Evolutionary conservation across 2,888 invertebrate species (phyloP).

Genomic region (Cataglyphis albicans): DNA sequence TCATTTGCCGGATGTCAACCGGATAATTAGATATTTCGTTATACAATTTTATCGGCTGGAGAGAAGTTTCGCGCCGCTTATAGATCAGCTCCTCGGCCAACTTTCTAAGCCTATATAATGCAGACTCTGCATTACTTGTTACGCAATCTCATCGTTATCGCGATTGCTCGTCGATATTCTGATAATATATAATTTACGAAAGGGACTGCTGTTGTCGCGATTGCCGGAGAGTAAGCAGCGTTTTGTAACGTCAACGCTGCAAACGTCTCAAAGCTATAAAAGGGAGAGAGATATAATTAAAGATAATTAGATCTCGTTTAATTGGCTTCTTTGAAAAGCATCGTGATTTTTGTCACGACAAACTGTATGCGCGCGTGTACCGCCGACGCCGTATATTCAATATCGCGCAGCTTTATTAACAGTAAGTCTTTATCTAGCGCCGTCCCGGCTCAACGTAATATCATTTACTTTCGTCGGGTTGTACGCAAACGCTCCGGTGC

Average conservation of each 20-base stretch:
- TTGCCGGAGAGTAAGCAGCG: conserved; percentile 11
- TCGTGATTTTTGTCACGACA: conserved; percentile 39
- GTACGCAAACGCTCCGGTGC: background rate
- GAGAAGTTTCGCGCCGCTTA: background rate
- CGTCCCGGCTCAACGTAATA: background rate
- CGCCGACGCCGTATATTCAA: conserved; percentile 6
- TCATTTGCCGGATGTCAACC: conserved; percentile 33
- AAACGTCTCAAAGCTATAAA: conserved; percentile 54
- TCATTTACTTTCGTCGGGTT: background rate
- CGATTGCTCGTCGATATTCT: conserved; percentile 27
- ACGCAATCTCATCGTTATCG: conserved; percentile 40
- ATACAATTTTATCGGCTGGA: background rate
- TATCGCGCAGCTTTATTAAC: conserved; percentile 28
- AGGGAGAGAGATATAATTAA: conserved; percentile 58
- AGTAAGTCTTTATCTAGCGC: background rate
- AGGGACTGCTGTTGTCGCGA: conserved; percentile 40
- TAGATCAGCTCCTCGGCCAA: background rate
- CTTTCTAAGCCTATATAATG: conserved; percentile 22
- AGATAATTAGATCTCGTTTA: conserved; percentile 66
- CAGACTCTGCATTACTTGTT: background rate
- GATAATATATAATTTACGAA: conserved; percentile 27
- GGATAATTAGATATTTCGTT: conserved; percentile 7
- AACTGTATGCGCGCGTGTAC: background rate
- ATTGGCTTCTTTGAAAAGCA: conserved; percentile 60
- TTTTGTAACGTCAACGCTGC: conserved; percentile 38